Percentiles rank a stretch among this genome's conserved stretches.
phyloP scores from a whole-genome alignment of 2,888 invertebrate species.

The Melitaea athalia region DNA sequence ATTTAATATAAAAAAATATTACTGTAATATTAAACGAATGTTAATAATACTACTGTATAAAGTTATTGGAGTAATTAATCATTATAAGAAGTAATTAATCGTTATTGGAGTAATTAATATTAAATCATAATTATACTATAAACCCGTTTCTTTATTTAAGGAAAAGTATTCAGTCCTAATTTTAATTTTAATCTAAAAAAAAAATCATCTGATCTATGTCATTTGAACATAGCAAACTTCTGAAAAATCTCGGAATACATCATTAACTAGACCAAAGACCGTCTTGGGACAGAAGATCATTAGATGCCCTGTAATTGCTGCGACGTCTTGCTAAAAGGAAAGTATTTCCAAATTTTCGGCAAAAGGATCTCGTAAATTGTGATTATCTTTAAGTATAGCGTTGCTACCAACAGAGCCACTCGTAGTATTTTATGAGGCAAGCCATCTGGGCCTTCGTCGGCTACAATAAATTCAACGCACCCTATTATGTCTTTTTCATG shows the following conservation, averaged over 20 bases:
- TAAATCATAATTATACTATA: too few relatives aligned
- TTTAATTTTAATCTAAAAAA: background rate
- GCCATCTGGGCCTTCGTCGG: constrained; percentile 78
- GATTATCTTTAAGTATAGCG: constrained; percentile 79
- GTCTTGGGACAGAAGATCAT: constrained; percentile 46
- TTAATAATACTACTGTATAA: too few relatives aligned
- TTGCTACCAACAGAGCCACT: constrained; percentile 74
- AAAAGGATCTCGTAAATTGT: constrained; percentile 77
- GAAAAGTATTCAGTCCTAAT: too few relatives aligned
- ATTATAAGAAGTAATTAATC: too few relatives aligned
- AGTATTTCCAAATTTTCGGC: constrained; percentile 64
- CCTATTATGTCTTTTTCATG: constrained; percentile 79
- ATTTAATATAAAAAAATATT: too few relatives aligned
- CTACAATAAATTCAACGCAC: constrained; percentile 78
- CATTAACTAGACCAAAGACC: constrained; percentile 21
- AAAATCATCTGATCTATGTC: constrained; percentile 3
- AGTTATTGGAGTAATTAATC: too few relatives aligned
- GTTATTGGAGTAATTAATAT: too few relatives aligned
- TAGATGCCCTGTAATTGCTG: constrained; percentile 67
- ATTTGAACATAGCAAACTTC: constrained; percentile 7
- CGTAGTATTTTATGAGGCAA: constrained; percentile 78
- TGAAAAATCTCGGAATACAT: constrained; percentile 22
- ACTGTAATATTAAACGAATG: too few relatives aligned
- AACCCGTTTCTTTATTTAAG: too few relatives aligned
- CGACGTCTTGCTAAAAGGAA: constrained; percentile 62